Conservation (phyloP, 2,888 invertebrate species). For the Xestia rhomboidea region DNA sequence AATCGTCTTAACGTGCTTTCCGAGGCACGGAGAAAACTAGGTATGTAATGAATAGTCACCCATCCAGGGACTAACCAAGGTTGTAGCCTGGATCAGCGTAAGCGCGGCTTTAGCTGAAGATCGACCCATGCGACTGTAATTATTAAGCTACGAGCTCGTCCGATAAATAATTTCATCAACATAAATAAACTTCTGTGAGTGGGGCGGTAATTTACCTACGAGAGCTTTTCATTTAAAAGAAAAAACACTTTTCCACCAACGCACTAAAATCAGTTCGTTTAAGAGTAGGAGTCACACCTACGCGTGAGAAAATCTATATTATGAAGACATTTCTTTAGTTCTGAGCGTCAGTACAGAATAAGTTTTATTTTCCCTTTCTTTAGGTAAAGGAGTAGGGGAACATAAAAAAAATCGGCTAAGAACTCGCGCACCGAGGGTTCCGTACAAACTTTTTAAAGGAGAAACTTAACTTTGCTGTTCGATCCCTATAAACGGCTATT, state of each 20-base stretch:
- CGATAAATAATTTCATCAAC: neutral
- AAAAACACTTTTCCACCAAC: neutral
- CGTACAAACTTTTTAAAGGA: too few species aligned
- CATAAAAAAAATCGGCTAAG: too few species aligned
- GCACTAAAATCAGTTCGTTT: neutral
- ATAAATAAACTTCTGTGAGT: neutral
- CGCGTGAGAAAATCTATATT: neutral
- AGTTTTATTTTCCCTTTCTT: neutral
- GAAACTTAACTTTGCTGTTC: too few species aligned
- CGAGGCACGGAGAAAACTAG: too few species aligned
- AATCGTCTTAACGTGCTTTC: too few species aligned
- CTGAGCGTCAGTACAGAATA: neutral
- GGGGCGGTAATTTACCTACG: neutral
- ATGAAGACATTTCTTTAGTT: neutral
- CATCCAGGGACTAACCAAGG: too few species aligned
- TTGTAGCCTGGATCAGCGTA: too few species aligned
- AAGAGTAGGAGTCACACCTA: neutral
- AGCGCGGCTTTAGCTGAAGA: too few species aligned
- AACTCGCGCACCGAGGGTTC: too few species aligned
- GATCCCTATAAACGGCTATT: too few species aligned
- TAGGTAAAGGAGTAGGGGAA: too few species aligned
- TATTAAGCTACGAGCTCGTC: neutral
- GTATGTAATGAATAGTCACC: too few species aligned
- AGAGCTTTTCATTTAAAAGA: neutral
- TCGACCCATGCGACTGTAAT: neutral